These are phyloP conservation scores for Cylas formicarius DNA, from an alignment of 1,140 invertebrate species.

Conservation along the genomic window DNA sequence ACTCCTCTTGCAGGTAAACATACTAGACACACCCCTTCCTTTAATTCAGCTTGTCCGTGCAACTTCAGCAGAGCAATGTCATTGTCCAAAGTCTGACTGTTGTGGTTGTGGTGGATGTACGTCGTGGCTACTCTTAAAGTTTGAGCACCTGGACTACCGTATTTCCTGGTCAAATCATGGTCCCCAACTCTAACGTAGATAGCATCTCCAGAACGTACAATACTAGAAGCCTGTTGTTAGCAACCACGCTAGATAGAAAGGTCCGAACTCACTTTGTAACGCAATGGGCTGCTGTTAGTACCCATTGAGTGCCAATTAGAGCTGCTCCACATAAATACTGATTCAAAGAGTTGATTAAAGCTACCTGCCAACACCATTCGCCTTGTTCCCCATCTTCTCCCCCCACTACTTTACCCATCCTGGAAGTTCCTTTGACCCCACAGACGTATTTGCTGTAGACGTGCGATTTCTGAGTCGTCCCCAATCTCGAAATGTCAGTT, in stretches of 20 bases:
- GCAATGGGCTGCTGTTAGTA: constrained; percentile 91
- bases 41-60: constrained; percentile 81
- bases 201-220: constrained; percentile 81
- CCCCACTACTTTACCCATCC: constrained; percentile 73
- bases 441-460: constrained; percentile 87
- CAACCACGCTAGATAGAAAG: constrained; percentile 11
- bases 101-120: constrained; percentile 95
- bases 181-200: constrained; percentile 90
- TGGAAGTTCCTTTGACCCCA: constrained; percentile 67
- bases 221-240: constrained; percentile 56
- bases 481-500: constrained; percentile 42
- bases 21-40: constrained; percentile 72
- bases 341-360: constrained; percentile 86
- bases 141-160: constrained; percentile 80
- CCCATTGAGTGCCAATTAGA: constrained; percentile 89
- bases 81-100: constrained; percentile 91
- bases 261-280: constrained; percentile 75
- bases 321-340: constrained; percentile 95
- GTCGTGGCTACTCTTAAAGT: constrained; percentile 83
- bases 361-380: constrained; percentile 95
- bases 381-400: constrained; percentile 82
- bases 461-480: constrained; percentile 57
- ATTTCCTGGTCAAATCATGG: constrained; percentile 81
- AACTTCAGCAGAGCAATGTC: constrained; percentile 92
- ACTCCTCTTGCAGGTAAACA: constrained; percentile 83